These are phyloP conservation scores for Pristionchus exspectatus DNA, from an alignment of 2,888 invertebrate genomes.

Conservation along the genomic window DNA sequence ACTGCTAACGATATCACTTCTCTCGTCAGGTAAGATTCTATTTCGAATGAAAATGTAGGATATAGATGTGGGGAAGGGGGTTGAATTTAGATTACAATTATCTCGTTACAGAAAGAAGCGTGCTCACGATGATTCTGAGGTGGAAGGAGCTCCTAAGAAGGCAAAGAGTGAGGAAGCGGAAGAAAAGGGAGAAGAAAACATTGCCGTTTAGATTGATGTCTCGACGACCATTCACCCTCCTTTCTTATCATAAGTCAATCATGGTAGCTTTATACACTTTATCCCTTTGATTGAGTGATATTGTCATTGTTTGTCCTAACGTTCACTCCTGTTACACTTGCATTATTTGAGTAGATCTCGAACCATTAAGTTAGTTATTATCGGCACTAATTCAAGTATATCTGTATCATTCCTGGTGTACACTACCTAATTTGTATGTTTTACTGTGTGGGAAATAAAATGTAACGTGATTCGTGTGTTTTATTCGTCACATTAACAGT, in stretches of 20 bases:
- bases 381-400: not conserved
- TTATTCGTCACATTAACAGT: not conserved
- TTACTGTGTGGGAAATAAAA: not conserved
- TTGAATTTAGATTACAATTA: not conserved
- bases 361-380: not conserved
- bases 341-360: slow-evolving; percentile 28
- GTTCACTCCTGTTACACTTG: not conserved
- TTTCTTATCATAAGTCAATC: not conserved
- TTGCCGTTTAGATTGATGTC: slow-evolving; percentile 44
- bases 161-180: slow-evolving; percentile 51
- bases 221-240: not conserved
- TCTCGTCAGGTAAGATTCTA: slow-evolving; percentile 32
- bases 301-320: slow-evolving; percentile 25
- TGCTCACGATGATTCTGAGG: slow-evolving; percentile 35
- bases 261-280: slow-evolving; percentile 21
- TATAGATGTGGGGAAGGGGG: not conserved
- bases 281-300: not conserved
- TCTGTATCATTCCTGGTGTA: slow-evolving; percentile 40
- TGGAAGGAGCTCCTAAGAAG: slow-evolving; percentile 29
- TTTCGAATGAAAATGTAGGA: not conserved
- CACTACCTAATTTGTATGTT: slow-evolving; percentile 2
- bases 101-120: slow-evolving; percentile 50
- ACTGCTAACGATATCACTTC: slow-evolving; percentile 45
- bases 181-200: slow-evolving; percentile 49
- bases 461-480: not conserved